Evolutionary conservation across 2,797 vertebrate species (phyloP).

Genomic region (Morus bassanus): DNA sequence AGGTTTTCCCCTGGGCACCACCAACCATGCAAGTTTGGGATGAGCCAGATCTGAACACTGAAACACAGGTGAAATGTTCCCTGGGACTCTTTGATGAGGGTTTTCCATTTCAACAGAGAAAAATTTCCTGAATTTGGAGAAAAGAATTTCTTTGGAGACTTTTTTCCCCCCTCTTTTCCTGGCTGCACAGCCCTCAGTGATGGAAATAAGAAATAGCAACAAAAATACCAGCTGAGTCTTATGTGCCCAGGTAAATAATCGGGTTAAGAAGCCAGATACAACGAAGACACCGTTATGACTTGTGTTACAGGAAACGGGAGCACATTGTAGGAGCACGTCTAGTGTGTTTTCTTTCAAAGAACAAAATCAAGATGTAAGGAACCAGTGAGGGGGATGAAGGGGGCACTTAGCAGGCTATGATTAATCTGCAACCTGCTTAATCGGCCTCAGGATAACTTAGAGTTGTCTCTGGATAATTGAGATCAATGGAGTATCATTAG

Average conservation of each 20-base stretch:
- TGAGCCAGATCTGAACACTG: background rate
- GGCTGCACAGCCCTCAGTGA: background rate
- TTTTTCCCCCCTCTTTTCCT: background rate
- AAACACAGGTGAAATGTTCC: background rate
- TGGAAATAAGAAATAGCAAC: background rate
- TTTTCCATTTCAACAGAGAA: background rate
- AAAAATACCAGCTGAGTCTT: background rate
- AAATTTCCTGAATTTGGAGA: background rate
- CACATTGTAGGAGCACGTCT: background rate
- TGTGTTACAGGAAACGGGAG: background rate
- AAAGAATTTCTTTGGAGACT: background rate
- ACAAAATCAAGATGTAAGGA: constrained; percentile 31
- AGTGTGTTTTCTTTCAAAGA: background rate
- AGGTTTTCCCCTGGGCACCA: background rate
- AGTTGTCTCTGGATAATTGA: constrained; percentile 59
- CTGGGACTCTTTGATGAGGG: background rate
- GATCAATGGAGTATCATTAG: constrained; percentile 54
- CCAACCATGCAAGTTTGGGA: background rate
- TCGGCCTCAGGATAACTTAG: constrained; percentile 38
- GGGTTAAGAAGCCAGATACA: background rate
- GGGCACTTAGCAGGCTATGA: constrained; percentile 17
- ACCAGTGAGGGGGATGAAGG: background rate
- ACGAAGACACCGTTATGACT: background rate
- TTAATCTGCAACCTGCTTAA: constrained; percentile 50
- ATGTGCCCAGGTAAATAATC: background rate